Evolutionary conservation across 2,888 invertebrate species (phyloP).

Genomic region (Synergus laeviventris): DNA sequence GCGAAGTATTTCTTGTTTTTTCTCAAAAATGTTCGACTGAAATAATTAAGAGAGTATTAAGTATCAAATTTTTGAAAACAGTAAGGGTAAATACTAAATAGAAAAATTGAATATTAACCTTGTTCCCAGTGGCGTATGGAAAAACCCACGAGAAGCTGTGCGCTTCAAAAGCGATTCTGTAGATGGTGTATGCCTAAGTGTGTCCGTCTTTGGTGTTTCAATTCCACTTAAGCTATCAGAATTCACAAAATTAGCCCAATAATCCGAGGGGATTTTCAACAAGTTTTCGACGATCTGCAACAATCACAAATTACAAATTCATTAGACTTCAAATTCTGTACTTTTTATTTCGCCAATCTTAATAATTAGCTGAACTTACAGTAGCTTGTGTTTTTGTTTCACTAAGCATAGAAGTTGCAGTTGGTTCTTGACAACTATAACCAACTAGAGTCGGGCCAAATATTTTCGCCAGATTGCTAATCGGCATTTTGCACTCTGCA

Average conservation of each 20-base stretch:
- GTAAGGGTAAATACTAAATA: neutral
- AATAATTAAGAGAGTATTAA: slow-evolving; percentile 48
- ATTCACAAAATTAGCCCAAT: slow-evolving; percentile 86
- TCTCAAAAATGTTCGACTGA: slow-evolving; percentile 69
- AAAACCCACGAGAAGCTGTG: slow-evolving; percentile 69
- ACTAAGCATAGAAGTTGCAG: slow-evolving; percentile 84
- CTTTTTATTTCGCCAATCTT: neutral
- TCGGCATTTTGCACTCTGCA: slow-evolving; percentile 93
- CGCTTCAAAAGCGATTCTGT: slow-evolving; percentile 73
- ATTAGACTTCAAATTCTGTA: neutral
- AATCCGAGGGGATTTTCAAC: slow-evolving; percentile 84
- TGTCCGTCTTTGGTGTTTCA: slow-evolving; percentile 67
- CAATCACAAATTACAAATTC: slow-evolving; percentile 27
- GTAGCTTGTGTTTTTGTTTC: slow-evolving; percentile 87
- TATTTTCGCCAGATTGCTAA: slow-evolving; percentile 90
- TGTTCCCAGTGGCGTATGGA: slow-evolving; percentile 70
- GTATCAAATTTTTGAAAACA: slow-evolving; percentile 17
- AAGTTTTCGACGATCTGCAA: slow-evolving; percentile 83
- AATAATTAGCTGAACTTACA: slow-evolving; percentile 75
- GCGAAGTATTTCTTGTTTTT: slow-evolving; percentile 74
- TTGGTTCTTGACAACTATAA: slow-evolving; percentile 86
- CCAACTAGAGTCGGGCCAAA: slow-evolving; percentile 97
- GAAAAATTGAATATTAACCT: slow-evolving; percentile 58
- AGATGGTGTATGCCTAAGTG: slow-evolving; percentile 72
- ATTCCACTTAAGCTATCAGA: slow-evolving; percentile 70